These are phyloP conservation scores for Campylomormyrus numenius DNA, from an alignment of 2,113 vertebrate genomes.

Conservation along the genomic window DNA sequence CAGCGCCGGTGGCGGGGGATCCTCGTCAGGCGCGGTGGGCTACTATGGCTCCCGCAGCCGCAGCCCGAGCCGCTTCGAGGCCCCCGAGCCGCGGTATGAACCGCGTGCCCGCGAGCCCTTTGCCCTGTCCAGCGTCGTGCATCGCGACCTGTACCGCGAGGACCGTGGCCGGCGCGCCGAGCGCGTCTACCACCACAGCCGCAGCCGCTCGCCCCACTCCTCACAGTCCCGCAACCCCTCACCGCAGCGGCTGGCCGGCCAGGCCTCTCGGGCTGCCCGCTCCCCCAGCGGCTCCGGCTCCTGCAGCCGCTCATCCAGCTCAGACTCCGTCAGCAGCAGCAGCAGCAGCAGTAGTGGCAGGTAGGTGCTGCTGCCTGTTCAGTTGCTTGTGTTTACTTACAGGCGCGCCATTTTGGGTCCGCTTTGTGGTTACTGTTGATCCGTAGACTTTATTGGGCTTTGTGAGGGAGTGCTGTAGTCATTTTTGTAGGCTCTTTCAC, in stretches of 20 bases:
- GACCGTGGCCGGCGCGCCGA: constrained; percentile 81
- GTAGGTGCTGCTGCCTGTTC: constrained; percentile 55
- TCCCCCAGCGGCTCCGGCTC: constrained; percentile 88
- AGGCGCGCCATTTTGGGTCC: not conserved
- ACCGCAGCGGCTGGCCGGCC: constrained; percentile 82
- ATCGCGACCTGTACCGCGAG: constrained; percentile 93
- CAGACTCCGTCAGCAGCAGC: constrained; percentile 94
- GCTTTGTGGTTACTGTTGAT: not conserved
- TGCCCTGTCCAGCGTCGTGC: constrained; percentile 83
- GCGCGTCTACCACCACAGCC: constrained; percentile 88
- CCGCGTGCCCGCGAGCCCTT: constrained; percentile 88
- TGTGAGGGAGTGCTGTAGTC: not conserved
- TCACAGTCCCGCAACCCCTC: constrained; percentile 96
- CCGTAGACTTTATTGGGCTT: not conserved
- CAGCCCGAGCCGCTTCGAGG: constrained; percentile 90
- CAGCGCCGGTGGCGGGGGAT: constrained; percentile 39
- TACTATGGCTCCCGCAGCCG: constrained; percentile 93
- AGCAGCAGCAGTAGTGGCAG: constrained; percentile 95
- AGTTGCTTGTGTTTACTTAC: not conserved
- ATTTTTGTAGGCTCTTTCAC: not conserved
- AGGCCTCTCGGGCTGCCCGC: constrained; percentile 76
- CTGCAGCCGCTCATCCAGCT: constrained; percentile 86
- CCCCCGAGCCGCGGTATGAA: constrained; percentile 90
- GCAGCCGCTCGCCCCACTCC: constrained; percentile 94
- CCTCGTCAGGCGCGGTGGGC: constrained; percentile 58